Conservation (phyloP, 2,888 invertebrate genomes). For the Archips crataeganus region DNA sequence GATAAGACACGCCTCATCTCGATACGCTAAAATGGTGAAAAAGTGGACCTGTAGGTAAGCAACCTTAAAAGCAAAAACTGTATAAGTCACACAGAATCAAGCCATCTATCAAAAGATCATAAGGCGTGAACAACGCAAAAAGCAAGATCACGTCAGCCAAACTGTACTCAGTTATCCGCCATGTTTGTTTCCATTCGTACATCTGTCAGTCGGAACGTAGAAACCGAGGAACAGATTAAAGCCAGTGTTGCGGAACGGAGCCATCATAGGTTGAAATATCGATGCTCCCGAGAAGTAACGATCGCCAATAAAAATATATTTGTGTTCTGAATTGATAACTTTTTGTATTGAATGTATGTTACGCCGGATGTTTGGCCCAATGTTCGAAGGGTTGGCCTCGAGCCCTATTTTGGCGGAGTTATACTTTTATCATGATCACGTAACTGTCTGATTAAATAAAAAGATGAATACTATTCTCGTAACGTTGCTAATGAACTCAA, state of each 20-base stretch:
- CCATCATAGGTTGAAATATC: constrained; percentile 38
- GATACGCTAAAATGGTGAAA: too few relatives aligned
- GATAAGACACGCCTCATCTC: too few relatives aligned
- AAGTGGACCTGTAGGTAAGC: too few relatives aligned
- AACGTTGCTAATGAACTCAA: too few relatives aligned
- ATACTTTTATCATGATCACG: not conserved
- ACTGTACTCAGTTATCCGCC: constrained; percentile 29
- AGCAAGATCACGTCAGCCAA: constrained; percentile 19
- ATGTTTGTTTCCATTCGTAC: constrained; percentile 33
- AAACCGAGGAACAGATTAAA: constrained; percentile 37
- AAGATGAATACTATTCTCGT: too few relatives aligned
- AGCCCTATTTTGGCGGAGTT: not conserved
- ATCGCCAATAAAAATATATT: constrained; percentile 39
- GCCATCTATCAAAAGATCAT: constrained; percentile 1
- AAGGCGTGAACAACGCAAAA: constrained; percentile 3
- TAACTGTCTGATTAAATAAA: too few relatives aligned
- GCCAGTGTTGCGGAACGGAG: constrained; percentile 36
- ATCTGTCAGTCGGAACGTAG: constrained; percentile 32
- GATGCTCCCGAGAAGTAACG: constrained; percentile 11
- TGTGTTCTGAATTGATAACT: constrained; percentile 36
- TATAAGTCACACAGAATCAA: not conserved
- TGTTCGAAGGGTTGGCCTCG: not conserved
- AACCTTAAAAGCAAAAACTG: not conserved
- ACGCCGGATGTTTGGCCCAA: not conserved
- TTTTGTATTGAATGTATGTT: not conserved